Base-by-base conservation (phyloP, 2,797 vertebrate species). In the Hoplostethus atlanticus region DNA sequence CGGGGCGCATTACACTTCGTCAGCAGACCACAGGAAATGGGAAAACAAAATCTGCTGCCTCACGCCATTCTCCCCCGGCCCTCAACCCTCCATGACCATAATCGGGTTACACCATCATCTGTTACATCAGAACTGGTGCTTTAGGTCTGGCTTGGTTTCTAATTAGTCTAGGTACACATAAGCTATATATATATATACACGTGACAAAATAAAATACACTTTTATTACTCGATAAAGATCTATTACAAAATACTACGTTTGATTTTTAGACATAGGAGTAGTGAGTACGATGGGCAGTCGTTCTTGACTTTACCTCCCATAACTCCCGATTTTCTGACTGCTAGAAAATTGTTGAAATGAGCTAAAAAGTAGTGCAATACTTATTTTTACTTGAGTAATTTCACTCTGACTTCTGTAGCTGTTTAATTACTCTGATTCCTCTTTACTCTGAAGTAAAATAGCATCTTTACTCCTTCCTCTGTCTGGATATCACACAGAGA, bases 1-100 rank as follows among this genome's bases (percentile, higher is more conserved):
- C 51, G 68, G 86, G 83, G 71, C 50, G 25, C 79, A 90, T 92
- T 93, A 91, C 89, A 84, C 91, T 77, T 74, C 80, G 87, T 94
- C 91, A 94, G 92, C 91, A 92, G 77, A 78, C 72, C 78, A 71
- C 87, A 91, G 92, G 90, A 93, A 90, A 79, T 83, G 73, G 90
- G 84, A 87, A 91, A 84, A 86, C 76, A 84, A 67, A 90, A 91
- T 88, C 79, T 90, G 91, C 89, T 88, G 80, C 86, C 86, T 89
- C 82, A 77, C 82, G 53, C 76, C 65, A 31, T 82, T 84, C 83
- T 79, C 21, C 21, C 63, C 76, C 68, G 80, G 71, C 83, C 81
- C 68, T 80, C 66, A 68, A 62, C 65, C 85, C 34, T 79, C 85
- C 85, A 79, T 68, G 73, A 57, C 74, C 87, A 73, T 75, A 50